Evolutionary conservation across 2,888 invertebrate genomes (phyloP), one percentile per base, ranked within the genome.

Genomic region (Nycteola revayana): DNA sequence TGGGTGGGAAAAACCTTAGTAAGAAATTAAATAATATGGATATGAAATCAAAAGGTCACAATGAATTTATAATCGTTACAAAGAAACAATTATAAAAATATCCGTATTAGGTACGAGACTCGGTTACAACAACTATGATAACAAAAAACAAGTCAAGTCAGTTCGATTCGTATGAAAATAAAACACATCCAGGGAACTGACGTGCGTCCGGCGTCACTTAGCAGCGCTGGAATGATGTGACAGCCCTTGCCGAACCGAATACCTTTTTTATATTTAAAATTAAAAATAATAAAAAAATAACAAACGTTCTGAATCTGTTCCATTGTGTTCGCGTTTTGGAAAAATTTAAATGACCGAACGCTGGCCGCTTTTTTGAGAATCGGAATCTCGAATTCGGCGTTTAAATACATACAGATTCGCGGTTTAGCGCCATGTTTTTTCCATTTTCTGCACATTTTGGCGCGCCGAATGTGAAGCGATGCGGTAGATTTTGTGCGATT

Each of bases 151-250:
- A 72, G 73, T 66, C 75, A 65, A 80, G 77, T 69, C 75, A 63
- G 76, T 77, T 72, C 66, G 76, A 82, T 78, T 84, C 79, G 75
- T 81, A 82, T 81, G 79, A 82, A 86, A 88, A 88, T 87, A 87
- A 87, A 87, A 85, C 78, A 78, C 75, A 77, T 78, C 71, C 74
- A 62, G 65, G 60, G 67, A 75, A 82, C 69, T 86, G 87, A 87
- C 87, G 87, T 85, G 87, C 87, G 88, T 86, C 87, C 84, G 84
- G 86, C 87, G 86, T 87, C 88, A 87, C 88, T 87, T 86, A 86
- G 84, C 82, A 83, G 87, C 86, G 86, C 81, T 75, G 85, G 87
- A 85, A 79, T 87, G 87, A 87, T 86, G 87, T 87, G 88, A 87
- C 87, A 85, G 88, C 75, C 77, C 75, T 84, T 81, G 84, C 84